Evolutionary conservation across 2,113 vertebrate species (phyloP).

Genomic region (Athene cunicularia): DNA sequence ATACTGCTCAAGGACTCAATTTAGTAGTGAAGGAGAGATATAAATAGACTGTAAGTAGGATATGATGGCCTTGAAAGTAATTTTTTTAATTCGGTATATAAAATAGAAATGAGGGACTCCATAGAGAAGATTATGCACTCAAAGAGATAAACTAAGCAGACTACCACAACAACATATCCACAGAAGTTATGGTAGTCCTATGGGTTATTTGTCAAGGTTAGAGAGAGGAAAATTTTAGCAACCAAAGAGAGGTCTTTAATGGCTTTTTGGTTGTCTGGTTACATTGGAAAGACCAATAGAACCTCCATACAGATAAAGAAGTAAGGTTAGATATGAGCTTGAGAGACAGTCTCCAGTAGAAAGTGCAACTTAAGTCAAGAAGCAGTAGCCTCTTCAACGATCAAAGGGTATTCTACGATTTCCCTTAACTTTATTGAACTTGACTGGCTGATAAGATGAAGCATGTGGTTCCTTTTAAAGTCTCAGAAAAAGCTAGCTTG

Average conservation of each 20-base stretch:
- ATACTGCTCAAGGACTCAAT: background rate
- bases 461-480: background rate
- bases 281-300: background rate
- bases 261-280: background rate
- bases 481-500: background rate
- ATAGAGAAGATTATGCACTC: background rate
- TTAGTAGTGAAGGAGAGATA: background rate
- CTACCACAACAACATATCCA: background rate
- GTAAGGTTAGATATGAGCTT: background rate
- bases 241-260: background rate
- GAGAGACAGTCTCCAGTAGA: background rate
- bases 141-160: background rate
- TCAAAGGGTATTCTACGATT: background rate
- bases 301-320: background rate
- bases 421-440: background rate
- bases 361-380: background rate
- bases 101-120: background rate
- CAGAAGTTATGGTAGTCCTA: background rate
- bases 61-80: background rate
- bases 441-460: background rate
- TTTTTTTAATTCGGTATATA: background rate
- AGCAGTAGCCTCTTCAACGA: background rate
- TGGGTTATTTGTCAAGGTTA: background rate
- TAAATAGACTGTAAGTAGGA: background rate
- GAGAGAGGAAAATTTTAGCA: background rate